A percentile compares a stretch with the other conserved stretches of the same genome.
phyloP scores from a whole-genome alignment of 92 coral and sea anemone genomes.

The Epizoanthus ramosus region DNA sequence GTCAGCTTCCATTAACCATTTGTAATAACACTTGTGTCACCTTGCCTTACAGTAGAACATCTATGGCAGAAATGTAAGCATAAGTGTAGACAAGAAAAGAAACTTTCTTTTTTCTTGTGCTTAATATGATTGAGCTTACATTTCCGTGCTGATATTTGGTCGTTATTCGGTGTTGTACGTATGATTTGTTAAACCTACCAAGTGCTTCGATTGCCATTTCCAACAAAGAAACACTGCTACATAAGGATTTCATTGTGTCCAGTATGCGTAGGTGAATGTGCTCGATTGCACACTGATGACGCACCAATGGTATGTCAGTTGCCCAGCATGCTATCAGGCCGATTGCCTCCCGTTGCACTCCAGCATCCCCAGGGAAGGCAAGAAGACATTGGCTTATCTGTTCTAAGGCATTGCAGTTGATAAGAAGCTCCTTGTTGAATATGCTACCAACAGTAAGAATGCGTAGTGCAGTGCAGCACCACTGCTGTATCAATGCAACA shows the following conservation, averaged over 20 bases:
- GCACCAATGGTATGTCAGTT: constrained; percentile 77
- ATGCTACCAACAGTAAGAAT: constrained; percentile 61
- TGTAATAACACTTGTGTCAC: no score
- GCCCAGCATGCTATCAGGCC: constrained; percentile 86
- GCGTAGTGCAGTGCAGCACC: constrained; percentile 76
- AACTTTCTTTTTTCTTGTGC: no score
- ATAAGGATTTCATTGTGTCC: constrained; percentile 56
- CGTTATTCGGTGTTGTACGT: no score
- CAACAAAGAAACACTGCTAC: constrained; percentile 45
- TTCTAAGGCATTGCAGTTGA: constrained; percentile 70
- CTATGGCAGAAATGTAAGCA: no score
- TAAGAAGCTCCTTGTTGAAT: constrained; percentile 61
- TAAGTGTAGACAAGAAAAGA: no score
- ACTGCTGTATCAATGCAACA: constrained; percentile 63
- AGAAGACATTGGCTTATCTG: constrained; percentile 45
- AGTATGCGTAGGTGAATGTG: constrained; percentile 65
- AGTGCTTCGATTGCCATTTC: constrained; percentile 91
- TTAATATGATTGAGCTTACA: no score
- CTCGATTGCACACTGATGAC: constrained; percentile 86
- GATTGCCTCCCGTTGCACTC: constrained; percentile 80
- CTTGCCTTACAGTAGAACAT: no score
- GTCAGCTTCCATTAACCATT: no score
- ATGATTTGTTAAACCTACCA: constrained; percentile 57
- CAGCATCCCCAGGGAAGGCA: constrained; percentile 45
- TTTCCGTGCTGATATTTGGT: no score